These are phyloP conservation scores for Taenioides sp. DNA, from an alignment of 2,797 vertebrate species.

Conservation along the genomic window DNA sequence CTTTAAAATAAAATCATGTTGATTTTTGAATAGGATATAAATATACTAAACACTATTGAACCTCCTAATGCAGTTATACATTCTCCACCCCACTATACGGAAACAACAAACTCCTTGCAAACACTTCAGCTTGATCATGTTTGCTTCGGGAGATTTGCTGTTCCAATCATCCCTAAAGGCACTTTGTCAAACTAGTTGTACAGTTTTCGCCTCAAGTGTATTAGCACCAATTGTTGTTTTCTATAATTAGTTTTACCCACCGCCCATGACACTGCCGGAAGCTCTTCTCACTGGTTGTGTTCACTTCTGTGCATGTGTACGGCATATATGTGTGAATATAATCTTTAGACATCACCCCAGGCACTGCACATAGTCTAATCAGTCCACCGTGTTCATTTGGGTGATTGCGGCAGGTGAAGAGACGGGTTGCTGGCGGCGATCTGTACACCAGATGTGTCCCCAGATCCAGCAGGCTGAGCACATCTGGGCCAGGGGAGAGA, in stretches of 20 bases:
- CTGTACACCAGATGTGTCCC: constrained; percentile 8
- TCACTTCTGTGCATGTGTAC: too few species aligned
- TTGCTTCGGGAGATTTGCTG: background rate
- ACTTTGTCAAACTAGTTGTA: constrained; percentile 2
- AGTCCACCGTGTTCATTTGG: constrained; percentile 8
- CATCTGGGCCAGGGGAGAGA: constrained; percentile 5
- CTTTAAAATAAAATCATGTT: too few species aligned
- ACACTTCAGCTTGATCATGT: background rate
- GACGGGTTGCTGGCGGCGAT: constrained; percentile 2
- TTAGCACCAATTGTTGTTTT: constrained; percentile 11
- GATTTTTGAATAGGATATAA: background rate
- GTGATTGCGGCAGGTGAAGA: constrained; percentile 6
- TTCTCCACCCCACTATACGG: too few species aligned
- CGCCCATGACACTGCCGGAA: constrained; percentile 7
- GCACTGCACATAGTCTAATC: constrained; percentile 2
- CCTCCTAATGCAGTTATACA: background rate
- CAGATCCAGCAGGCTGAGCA: constrained; percentile 10
- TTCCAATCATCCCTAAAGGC: background rate
- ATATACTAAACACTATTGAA: too few species aligned
- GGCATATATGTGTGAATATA: background rate
- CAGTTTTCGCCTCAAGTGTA: background rate
- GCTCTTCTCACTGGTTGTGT: constrained; percentile 1
- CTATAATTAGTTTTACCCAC: constrained; percentile 11
- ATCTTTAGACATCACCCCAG: background rate
- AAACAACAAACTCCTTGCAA: background rate